Base-by-base conservation (phyloP, 2,113 vertebrate species). In the Colaptes auratus region DNA sequence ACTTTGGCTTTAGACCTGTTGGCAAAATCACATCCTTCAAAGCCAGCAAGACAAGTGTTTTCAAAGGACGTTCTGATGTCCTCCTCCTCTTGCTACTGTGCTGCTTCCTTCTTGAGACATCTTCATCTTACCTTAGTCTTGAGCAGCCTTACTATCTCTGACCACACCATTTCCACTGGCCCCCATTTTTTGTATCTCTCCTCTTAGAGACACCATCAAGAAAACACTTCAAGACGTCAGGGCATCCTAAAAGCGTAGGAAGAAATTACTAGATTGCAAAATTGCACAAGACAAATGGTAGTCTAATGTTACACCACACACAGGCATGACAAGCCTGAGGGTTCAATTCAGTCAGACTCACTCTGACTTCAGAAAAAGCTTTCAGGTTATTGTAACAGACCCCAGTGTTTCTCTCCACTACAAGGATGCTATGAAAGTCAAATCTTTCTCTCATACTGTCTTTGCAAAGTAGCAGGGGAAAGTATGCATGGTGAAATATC, bases 31-130 rank as follows among this genome's bases (percentile, higher is more conserved):
- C 7, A 76, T 16, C 39, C 52, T 66, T 63, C 48, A 80, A 73
- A 86, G 44, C 6, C 66, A 81, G 42, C 58, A 53, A 35, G 6
- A 42, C 9, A 71, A 67, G 28, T 10, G 23, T 16, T 69, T 66
- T 21, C 35, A 79, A 53, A 73, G 50, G 21, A 61, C 0, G 1
- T 9, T 23, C 15, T 3, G 7, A 76, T 18, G 35, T 13, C 15
- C 50, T 52, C 25, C 31, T 17, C 46, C 13, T 73, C 44, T 30
- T 53, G 23, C 15, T 53, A 36, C 31, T 30, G 25, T 0, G 0
- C 27, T 69, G 14, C 27, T 30, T 81, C 59, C 25, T 66, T 9
- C 8, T 28, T 10, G 5, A 82, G 12, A 30, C n/a, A 61, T 33
- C n/a, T 58, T 35, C 28, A 39, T 12, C 28, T 48, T 39, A 19